Evolutionary conservation across 2,888 invertebrate genomes (phyloP).

Genomic region (Mellilla xanthometata): DNA sequence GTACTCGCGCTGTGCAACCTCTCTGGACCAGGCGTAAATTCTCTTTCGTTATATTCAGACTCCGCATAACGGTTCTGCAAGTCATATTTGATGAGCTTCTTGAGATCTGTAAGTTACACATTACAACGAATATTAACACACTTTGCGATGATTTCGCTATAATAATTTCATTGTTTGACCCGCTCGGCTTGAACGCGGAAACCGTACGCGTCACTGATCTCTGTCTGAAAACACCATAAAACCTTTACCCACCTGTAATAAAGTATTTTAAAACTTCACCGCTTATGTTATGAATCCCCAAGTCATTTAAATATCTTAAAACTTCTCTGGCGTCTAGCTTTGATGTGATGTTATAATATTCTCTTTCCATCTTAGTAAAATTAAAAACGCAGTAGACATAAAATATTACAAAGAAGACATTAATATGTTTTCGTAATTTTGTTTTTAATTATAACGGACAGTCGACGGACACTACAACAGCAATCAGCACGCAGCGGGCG

Average conservation of each 20-base stretch:
- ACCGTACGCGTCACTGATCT: no score
- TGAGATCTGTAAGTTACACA: constrained; percentile 81
- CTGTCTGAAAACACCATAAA: no score
- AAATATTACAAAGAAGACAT: neutral
- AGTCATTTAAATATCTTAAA: constrained; percentile 87
- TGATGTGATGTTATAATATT: constrained; percentile 62
- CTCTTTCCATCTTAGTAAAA: constrained; percentile 45
- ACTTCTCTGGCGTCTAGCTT: constrained; percentile 88
- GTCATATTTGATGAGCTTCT: constrained; percentile 85
- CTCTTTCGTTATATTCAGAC: constrained; percentile 37
- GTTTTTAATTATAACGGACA: no score
- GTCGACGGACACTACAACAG: no score
- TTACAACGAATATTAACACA: no score
- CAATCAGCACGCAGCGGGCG: no score
- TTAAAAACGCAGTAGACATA: neutral
- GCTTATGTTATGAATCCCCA: constrained; percentile 89
- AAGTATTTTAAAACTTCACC: constrained; percentile 89
- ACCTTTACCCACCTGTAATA: constrained; percentile 84
- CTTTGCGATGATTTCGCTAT: no score
- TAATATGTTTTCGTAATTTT: no score
- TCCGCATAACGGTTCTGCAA: constrained; percentile 60
- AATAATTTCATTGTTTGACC: no score
- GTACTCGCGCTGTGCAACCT: constrained; percentile 74
- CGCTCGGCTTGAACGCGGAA: no score
- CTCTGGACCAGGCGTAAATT: constrained; percentile 55